Conservation (phyloP, 2,113 vertebrate genomes). For the Dicerorhinus sumatrensis region DNA sequence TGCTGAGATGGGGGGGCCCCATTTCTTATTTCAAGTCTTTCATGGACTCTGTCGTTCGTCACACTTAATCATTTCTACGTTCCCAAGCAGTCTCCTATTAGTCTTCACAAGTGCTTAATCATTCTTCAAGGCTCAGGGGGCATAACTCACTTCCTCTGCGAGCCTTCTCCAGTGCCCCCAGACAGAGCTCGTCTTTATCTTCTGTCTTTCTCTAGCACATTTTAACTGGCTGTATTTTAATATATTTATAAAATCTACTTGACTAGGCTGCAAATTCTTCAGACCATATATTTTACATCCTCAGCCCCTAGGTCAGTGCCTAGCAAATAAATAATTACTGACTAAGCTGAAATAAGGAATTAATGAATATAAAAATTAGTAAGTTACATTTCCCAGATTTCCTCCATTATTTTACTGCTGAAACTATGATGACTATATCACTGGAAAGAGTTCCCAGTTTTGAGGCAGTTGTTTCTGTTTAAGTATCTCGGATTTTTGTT, state of each 20-base stretch:
- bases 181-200: background rate
- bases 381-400: background rate
- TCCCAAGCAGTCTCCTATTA: background rate
- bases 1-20: background rate
- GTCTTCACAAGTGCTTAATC: background rate
- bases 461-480: conserved; percentile 1
- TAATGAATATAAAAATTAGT: background rate
- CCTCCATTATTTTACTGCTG: background rate
- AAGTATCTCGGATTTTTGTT: conserved; percentile 7
- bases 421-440: background rate
- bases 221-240: conserved; percentile 18
- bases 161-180: background rate
- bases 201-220: background rate
- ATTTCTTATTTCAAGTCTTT: background rate
- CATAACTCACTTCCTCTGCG: background rate
- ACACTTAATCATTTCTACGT: background rate
- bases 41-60: background rate
- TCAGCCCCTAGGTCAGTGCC: background rate
- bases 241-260: background rate
- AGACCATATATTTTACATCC: background rate
- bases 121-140: background rate
- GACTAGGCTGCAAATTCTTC: background rate
- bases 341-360: background rate
- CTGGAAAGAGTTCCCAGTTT: background rate
- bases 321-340: conserved; percentile 30